These are phyloP conservation scores for Phataginus tetradactyla DNA, from an alignment of 2,797 vertebrate genomes.

Conservation along the genomic window DNA sequence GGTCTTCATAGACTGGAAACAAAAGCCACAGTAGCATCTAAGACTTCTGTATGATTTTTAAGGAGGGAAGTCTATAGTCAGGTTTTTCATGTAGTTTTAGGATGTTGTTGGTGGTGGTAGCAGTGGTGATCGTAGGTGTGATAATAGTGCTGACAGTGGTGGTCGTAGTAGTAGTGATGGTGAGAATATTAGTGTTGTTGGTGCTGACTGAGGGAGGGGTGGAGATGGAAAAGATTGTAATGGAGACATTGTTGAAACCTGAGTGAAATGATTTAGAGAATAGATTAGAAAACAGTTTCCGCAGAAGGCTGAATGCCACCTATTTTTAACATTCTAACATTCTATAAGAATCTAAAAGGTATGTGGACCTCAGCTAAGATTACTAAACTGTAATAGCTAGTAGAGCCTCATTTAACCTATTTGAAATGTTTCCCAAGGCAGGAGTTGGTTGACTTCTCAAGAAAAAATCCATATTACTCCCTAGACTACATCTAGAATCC, in stretches of 20 bases:
- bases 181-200: neutral
- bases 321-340: neutral
- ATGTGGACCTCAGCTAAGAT: neutral
- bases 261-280: neutral
- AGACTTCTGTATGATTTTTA: neutral
- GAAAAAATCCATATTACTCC: neutral
- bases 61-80: neutral
- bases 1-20: neutral
- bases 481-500: neutral
- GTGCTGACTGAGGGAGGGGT: neutral
- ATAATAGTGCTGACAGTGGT: no score
- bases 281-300: neutral
- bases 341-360: neutral
- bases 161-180: fast-evolving
- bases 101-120: neutral
- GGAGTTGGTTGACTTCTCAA: neutral
- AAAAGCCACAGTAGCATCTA: neutral
- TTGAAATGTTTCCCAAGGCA: neutral
- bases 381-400: neutral
- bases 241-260: neutral
- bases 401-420: neutral
- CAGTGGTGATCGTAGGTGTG: neutral
- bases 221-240: neutral
- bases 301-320: neutral
- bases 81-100: neutral